Conservation (phyloP, 2,113 vertebrate species). For the Eudyptes chrysolophus region DNA sequence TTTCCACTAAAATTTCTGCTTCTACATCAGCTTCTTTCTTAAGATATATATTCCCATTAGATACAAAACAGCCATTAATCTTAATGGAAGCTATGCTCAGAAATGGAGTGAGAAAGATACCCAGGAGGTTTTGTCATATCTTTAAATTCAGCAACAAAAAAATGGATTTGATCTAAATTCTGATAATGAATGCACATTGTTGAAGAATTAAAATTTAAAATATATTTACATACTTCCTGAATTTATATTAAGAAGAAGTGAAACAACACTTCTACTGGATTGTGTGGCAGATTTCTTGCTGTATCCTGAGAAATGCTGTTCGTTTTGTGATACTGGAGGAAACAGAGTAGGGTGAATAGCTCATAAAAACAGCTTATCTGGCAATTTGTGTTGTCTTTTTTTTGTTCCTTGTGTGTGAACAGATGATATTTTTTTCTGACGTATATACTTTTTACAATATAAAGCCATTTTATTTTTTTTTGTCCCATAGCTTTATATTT, state of each 20-base stretch:
- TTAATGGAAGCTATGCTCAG: conserved; percentile 51
- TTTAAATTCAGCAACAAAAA: conserved; percentile 55
- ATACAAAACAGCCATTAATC: conserved; percentile 46
- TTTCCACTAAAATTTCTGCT: conserved; percentile 52
- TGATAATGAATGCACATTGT: conserved; percentile 40
- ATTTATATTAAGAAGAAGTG: conserved; percentile 34
- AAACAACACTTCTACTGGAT: conserved; percentile 15
- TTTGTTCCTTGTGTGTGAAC: not conserved
- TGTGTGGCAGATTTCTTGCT: not conserved
- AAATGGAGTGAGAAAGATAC: conserved; percentile 37
- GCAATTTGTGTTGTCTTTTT: not conserved
- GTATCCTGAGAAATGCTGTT: not conserved
- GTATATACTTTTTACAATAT: not conserved
- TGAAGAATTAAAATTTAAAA: conserved; percentile 59
- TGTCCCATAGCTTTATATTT: not conserved
- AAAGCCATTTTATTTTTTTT: not conserved
- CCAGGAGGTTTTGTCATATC: conserved; percentile 28
- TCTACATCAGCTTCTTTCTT: conserved; percentile 34
- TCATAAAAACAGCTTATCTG: conserved; percentile 13
- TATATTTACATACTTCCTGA: conserved; percentile 41
- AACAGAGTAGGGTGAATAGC: not conserved
- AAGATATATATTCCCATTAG: conserved; percentile 60
- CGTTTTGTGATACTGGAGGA: not conserved
- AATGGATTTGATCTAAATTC: conserved; percentile 35
- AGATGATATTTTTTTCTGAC: not conserved